These are phyloP conservation scores for Cavia aperea DNA, from an alignment of 2,113 vertebrate species.

Conservation along the genomic window DNA sequence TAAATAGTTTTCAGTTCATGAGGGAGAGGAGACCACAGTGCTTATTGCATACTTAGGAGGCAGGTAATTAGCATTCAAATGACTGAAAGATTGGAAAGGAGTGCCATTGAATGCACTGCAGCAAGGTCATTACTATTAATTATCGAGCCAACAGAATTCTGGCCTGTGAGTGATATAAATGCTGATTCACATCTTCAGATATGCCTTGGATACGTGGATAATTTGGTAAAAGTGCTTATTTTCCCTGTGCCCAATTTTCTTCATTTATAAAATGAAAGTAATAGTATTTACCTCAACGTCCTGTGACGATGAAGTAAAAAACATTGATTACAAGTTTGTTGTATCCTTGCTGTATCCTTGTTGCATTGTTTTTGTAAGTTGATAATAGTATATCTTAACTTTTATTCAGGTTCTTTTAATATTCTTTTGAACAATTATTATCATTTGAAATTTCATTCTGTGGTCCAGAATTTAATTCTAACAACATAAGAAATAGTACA, in stretches of 20 bases:
- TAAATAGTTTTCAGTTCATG: not conserved
- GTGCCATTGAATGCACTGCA: not conserved
- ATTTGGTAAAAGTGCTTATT: not conserved
- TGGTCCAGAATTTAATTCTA: not conserved
- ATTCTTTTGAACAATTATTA: not conserved
- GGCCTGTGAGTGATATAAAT: not conserved
- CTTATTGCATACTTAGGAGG: not conserved
- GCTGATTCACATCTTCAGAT: not conserved
- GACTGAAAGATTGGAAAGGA: not conserved
- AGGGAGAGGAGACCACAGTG: not conserved
- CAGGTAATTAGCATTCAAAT: not conserved
- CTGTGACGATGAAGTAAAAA: not conserved
- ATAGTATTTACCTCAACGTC: not conserved
- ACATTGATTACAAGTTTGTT: not conserved
- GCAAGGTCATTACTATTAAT: not conserved
- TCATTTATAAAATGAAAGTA: constrained; percentile 9
- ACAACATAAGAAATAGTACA: not conserved
- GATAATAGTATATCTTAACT: not conserved
- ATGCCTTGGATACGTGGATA: not conserved
- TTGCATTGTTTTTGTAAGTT: not conserved
- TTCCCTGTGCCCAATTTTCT: not conserved
- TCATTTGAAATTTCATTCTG: not conserved
- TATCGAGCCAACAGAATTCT: not conserved
- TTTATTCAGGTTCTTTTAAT: not conserved
- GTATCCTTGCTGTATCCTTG: not conserved